phyloP scores from a whole-genome alignment of 2,888 invertebrate species.

The Onthophagus sagittarius region DNA sequence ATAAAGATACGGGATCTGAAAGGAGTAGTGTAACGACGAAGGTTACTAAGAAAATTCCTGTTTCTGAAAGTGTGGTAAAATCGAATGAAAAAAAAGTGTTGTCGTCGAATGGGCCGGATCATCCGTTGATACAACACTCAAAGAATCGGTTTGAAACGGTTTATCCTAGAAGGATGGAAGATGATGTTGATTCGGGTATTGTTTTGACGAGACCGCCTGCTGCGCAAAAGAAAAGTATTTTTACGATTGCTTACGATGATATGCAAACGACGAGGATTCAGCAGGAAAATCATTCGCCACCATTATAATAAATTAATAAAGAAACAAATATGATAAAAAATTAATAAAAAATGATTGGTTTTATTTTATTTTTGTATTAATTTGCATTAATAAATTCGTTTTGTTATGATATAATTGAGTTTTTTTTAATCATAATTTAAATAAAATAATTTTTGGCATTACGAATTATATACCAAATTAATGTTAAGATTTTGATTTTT shows the following conservation, averaged over 20 bases:
- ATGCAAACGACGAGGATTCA: slow-evolving; percentile 80
- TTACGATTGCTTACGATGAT: slow-evolving; percentile 89
- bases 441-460: too few relatives aligned
- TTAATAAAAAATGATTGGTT: background rate
- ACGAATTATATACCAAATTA: too few relatives aligned
- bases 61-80: slow-evolving; percentile 17
- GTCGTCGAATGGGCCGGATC: slow-evolving; percentile 44
- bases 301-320: slow-evolving; percentile 36
- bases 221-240: slow-evolving; percentile 87
- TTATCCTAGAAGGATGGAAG: slow-evolving; percentile 50
- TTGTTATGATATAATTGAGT: too few relatives aligned
- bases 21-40: slow-evolving; percentile 15
- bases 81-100: slow-evolving; percentile 5
- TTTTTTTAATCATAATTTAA: too few relatives aligned
- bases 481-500: too few relatives aligned
- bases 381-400: background rate
- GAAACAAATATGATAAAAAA: background rate
- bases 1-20: slow-evolving; percentile 9
- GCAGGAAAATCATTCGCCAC: slow-evolving; percentile 76
- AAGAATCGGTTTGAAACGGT: slow-evolving; percentile 67
- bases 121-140: slow-evolving; percentile 73
- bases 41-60: slow-evolving; percentile 13
- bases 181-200: slow-evolving; percentile 74
- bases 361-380: background rate
- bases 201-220: slow-evolving; percentile 70